Evolutionary conservation across 2,797 vertebrate genomes (phyloP), one percentile per base, ranked within the genome.

Genomic region (Rhinogobio ventralis): DNA sequence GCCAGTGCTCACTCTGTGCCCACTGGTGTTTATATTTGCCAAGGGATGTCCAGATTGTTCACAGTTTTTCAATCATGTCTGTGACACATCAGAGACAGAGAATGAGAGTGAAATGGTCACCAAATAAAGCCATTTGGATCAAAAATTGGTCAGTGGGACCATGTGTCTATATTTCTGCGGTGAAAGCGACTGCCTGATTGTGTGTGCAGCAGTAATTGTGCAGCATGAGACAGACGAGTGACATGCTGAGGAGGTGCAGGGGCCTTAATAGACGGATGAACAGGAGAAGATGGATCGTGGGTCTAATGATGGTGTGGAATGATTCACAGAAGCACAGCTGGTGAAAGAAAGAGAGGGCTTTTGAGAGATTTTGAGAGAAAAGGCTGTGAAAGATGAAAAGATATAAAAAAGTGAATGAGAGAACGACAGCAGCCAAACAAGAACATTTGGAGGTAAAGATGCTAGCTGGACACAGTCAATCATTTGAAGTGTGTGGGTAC

Each of bases 1-100:
- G 57, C 64, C 39, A 66, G 84, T n/a, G 39, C 81, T 74, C 68
- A 14, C 8, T 49, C 39, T 57, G 84, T n/a, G 46, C 81, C 78
- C 68, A 14, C 8, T 49, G 60, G 51, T 79, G 20, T 76, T 83
- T 78, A 45, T 53, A 6, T 85, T 45, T 62, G 62, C 46, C 81
- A 84, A 77, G 78, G 60, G 20, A 67, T 49, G 7, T 53, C 30
- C 53, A 69, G 75, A 87, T 88, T 83, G 84, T 78, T n/a, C 39
- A 46, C 83, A 53, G 42, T 49, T 84, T 60, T 77, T 55, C 39
- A 74, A 68, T 49, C 14, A n/a, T 83, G 39, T 57, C 49, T 68
- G n/a, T 82, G 74, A 51, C 14, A 5, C 28, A 46, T 17, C 55
- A 49, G 19, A 60, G 53, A 78, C 4, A 10, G 33, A 51, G 73